Conservation (phyloP, 2,888 invertebrate genomes). For the Pterostichus madidus region DNA sequence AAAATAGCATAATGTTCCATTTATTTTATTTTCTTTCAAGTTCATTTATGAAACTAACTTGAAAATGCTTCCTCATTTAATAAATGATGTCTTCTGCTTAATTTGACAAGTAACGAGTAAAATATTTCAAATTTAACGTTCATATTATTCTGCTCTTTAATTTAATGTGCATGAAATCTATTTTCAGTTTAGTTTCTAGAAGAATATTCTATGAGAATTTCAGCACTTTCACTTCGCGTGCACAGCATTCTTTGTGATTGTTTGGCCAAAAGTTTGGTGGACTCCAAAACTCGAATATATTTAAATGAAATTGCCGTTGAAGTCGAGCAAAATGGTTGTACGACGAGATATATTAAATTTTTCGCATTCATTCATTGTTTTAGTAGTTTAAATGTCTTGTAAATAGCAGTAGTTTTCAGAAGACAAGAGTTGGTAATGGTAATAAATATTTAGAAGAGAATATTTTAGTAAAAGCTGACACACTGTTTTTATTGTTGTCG, state of each 20-base stretch:
- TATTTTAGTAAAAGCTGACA: background rate
- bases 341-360: conserved; percentile 39
- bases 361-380: conserved; percentile 33
- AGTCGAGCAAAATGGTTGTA: conserved; percentile 6
- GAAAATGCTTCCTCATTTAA: no score
- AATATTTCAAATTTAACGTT: background rate
- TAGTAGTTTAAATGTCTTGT: conserved; percentile 24
- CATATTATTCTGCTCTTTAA: background rate
- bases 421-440: background rate
- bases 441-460: no score
- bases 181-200: background rate
- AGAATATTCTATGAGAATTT: conserved; percentile 4
- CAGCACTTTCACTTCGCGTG: conserved; percentile 2
- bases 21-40: no score
- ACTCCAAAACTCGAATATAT: conserved; percentile 38
- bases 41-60: no score
- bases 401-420: conserved; percentile 6
- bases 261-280: conserved; percentile 22
- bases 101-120: no score
- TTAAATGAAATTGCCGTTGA: conserved; percentile 42
- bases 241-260: conserved; percentile 25
- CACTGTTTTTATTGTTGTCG: background rate
- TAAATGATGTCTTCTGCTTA: no score
- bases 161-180: background rate
- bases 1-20: no score